Evolutionary conservation across 2,888 invertebrate species (phyloP), one percentile per base, ranked within the genome.

Genomic region (Drosophila anceps): DNA sequence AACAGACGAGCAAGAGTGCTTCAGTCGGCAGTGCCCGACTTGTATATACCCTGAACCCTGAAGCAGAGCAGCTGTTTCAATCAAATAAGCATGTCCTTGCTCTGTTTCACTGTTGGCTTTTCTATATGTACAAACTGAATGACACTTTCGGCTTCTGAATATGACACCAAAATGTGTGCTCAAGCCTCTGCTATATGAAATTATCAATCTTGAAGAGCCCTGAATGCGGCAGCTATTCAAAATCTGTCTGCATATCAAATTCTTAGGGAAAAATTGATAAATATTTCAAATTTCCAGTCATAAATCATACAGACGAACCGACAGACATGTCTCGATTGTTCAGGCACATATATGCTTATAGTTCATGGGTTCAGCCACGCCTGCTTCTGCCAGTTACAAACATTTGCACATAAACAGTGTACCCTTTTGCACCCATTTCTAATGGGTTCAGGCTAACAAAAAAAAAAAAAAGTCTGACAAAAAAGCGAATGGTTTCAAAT

Each of bases 401-500:
- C 24, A 24, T 24, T 24, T 24, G 24, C 24, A 24, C 4, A 20
- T 18, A 43, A 9, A 43, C 10, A 20, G 18, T 10, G 10, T 27
- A 29, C 18, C 50, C 50, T 18, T 18, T 50, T 31, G n/a, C 31
- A 31, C 18, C 18, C 50, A 50, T 33, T 50, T 33, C 33, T 13
- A 50, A 50, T 18, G 50, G 33, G 18, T 33, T 24, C 20, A 27
- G 33, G 33, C 6, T 24, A 20, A 20, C 2, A 18, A 31, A 35
- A 15, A 24, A 24, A 35, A 20, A 18, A 31, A 18, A 51, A 10
- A 12, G 35, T 57, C 27, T 66, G 35, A 39, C 31, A 54, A 39
- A 60, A 50, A 60, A 37, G 57, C 57, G 63, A 76, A 24, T 48
- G 43, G 67, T 37, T 75, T 27, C 20, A 58, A 72, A 48, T n/a